These are phyloP conservation scores for Sebastes aleutianus DNA, from an alignment of 2,797 vertebrate genomes.

Conservation along the genomic window DNA sequence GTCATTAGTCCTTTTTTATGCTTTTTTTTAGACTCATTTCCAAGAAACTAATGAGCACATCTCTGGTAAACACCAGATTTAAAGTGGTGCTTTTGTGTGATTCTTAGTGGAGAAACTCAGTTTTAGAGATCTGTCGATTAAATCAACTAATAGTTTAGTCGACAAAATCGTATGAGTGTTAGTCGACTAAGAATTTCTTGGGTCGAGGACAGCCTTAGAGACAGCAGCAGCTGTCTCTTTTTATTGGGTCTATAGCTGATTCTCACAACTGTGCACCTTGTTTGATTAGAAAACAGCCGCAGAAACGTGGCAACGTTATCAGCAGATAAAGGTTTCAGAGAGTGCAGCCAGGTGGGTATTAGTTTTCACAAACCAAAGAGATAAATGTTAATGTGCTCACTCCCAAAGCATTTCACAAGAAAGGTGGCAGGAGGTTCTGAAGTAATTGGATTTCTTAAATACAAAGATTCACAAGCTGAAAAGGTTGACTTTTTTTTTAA, in stretches of 20 bases:
- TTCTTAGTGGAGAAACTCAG: not conserved
- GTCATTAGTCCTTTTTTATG: too few species aligned
- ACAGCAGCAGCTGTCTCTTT: not conserved
- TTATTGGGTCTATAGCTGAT: not conserved
- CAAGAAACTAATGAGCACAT: too few species aligned
- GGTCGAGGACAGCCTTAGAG: not conserved
- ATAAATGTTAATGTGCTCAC: slow-evolving; percentile 10
- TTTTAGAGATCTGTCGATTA: not conserved
- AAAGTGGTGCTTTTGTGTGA: not conserved
- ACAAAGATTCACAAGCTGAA: not conserved
- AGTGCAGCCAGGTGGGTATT: not conserved
- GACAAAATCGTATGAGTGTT: not conserved
- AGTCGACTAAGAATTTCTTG: not conserved
- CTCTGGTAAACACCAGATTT: not conserved
- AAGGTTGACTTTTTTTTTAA: not conserved
- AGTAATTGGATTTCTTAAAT: not conserved
- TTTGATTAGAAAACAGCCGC: slow-evolving; percentile 27
- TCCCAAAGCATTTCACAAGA: slow-evolving; percentile 27
- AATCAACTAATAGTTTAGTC: not conserved
- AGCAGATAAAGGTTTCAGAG: not conserved
- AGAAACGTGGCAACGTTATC: slow-evolving; percentile 33
- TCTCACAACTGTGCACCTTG: not conserved
- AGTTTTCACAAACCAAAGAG: not conserved
- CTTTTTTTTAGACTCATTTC: too few species aligned
- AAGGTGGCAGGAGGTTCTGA: not conserved